These are phyloP conservation scores for Theonella swinhoei DNA, from an alignment of 37 sponge, comb jelly and placozoan species.

Conservation along the genomic window DNA sequence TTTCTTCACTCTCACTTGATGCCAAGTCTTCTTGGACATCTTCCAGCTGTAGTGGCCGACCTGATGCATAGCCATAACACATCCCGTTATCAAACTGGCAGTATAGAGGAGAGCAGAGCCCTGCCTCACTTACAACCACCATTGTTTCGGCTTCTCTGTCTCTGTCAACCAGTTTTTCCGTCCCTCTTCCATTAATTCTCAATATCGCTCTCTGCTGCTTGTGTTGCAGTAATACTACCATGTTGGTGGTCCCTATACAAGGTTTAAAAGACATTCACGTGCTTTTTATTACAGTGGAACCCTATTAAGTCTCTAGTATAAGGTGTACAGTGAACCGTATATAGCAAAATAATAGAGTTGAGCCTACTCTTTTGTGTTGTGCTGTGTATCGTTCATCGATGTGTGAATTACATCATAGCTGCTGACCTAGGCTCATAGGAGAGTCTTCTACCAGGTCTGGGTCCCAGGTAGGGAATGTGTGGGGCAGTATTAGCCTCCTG, in stretches of 20 bases:
- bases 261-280: too few species aligned
- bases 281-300: too few species aligned
- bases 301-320: too few species aligned
- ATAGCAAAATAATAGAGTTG: too few species aligned
- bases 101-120: constrained; percentile 49
- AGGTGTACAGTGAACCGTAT: too few species aligned
- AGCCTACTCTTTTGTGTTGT: too few species aligned
- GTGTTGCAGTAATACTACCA: constrained; percentile 34
- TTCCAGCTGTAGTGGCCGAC: constrained; percentile 31
- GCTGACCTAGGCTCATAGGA: too few species aligned
- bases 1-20: too few species aligned
- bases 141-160: constrained; percentile 37
- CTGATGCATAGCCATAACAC: constrained; percentile 62
- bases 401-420: too few species aligned
- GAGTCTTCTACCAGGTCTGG: not conserved
- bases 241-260: constrained; percentile 65
- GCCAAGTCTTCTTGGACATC: too few species aligned
- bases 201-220: constrained; percentile 34
- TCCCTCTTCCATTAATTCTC: constrained; percentile 64
- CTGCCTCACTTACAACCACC: constrained; percentile 6
- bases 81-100: constrained; percentile 68
- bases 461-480: constrained; percentile 30
- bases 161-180: constrained; percentile 68
- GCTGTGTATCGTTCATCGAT: too few species aligned
- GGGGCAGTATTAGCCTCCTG: constrained; percentile 2